Base-by-base conservation (phyloP, 1,140 invertebrate genomes). In the Brachionus sp. region DNA sequence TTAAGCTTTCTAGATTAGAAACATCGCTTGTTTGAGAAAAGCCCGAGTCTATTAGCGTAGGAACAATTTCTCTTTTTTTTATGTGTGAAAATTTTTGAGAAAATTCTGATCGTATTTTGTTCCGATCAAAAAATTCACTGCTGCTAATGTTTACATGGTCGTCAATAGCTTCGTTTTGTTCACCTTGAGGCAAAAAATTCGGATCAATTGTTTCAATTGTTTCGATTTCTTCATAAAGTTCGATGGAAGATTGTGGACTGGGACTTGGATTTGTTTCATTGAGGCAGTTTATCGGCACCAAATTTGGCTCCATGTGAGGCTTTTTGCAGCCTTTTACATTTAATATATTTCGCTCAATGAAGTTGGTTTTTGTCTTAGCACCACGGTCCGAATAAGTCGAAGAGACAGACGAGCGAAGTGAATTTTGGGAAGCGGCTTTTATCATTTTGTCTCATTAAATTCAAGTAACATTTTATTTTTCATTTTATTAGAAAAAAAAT, bases 151-250 rank as follows among this genome's bases (percentile, higher is more conserved):
- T 37, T 33, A 70, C 66, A 16, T 70, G 29, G 35, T 70, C 66
- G 19, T 70, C 66, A 5, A 39, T 0, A 10, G n/a, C 66, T 13
- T 33, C 25, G 19, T 5, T 16, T 70, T 70, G 66, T 13, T 19
- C 66, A 19, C 66, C 66, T 39, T 70, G 66, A 12, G 37, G 2
- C 19, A 70, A 70, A 70, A 16, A 70, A 33, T 39, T 70, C 2
- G 35, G 25, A 39, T 70, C 66, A 19, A 39, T 70, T 39, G 66
- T 70, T 13, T 70, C 66, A 35, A 70, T 70, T 6, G 66, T 70
- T 39, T 70, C 66, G n/a, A 70, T 70, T 70, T 70, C 12, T 70
- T 70, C 66, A 39, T 6, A 70, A 5, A 70, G 33, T 16, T 70
- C 66, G 10, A 70, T 39, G 16, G 66, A 70, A 3, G 64, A 66